These are phyloP conservation scores for Calameuta idolon DNA, from an alignment of 2,888 invertebrate species.

Conservation along the genomic window DNA sequence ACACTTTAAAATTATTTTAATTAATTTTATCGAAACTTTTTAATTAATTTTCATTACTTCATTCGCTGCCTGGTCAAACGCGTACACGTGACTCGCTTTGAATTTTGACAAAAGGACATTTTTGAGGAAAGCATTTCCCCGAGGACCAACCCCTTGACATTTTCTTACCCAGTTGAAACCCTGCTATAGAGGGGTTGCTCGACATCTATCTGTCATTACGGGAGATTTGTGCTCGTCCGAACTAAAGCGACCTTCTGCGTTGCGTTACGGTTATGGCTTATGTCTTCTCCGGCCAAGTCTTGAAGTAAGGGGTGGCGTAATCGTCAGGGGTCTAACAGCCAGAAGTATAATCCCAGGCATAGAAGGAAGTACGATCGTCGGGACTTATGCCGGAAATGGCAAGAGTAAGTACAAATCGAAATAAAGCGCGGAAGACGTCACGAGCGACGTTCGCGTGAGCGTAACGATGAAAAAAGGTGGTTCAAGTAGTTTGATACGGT, in stretches of 20 bases:
- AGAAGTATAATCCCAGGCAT: constrained; percentile 43
- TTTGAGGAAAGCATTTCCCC: background rate
- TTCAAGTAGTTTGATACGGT: background rate
- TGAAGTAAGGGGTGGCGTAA: constrained; percentile 27
- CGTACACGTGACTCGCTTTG: background rate
- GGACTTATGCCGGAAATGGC: constrained; percentile 48
- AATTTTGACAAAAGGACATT: background rate
- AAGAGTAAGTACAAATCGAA: constrained; percentile 18
- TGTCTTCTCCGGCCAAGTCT: constrained; percentile 7
- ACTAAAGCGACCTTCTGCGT: constrained; percentile 45
- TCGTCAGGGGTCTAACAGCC: constrained; percentile 47
- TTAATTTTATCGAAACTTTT: background rate
- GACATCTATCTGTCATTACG: constrained; percentile 54
- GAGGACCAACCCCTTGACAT: constrained; percentile 40
- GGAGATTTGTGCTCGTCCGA: constrained; percentile 47
- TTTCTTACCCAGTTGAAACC: constrained; percentile 26
- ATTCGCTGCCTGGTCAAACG: background rate
- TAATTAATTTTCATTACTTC: background rate
- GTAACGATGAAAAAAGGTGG: background rate
- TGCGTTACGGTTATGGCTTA: constrained; percentile 50
- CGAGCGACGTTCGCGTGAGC: background rate
- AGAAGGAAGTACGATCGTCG: constrained; percentile 41
- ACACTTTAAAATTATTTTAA: background rate
- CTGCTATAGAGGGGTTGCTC: constrained; percentile 33
- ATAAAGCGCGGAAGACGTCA: background rate